These are phyloP conservation scores for Drosophila atripex DNA, from an alignment of 2,888 invertebrate genomes.

Conservation along the genomic window DNA sequence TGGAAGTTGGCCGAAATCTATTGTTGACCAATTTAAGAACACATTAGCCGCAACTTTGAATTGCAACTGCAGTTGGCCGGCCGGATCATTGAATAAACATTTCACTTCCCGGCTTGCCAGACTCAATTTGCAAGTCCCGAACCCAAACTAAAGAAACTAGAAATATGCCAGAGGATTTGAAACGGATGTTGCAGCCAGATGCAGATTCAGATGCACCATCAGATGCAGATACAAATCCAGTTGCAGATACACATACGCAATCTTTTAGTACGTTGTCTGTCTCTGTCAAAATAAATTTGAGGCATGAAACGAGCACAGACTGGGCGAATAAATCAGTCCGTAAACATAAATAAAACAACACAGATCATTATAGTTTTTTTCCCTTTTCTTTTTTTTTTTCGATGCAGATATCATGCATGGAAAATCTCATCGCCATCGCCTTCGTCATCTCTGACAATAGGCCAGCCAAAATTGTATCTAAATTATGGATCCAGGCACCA, in stretches of 20 bases:
- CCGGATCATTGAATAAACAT: constrained; percentile 7
- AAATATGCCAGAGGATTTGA: constrained; percentile 20
- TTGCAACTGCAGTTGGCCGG: constrained; percentile 4
- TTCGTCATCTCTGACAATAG: constrained; percentile 30
- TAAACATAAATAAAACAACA: constrained; percentile 75
- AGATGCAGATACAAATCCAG: background rate
- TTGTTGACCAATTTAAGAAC: constrained; percentile 45
- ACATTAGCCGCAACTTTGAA: constrained; percentile 17
- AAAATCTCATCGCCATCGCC: constrained; percentile 54
- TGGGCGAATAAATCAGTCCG: constrained; percentile 69
- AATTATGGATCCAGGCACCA: constrained; percentile 68
- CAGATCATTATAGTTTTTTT: constrained; percentile 47
- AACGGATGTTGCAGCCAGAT: constrained; percentile 24
- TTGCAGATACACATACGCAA: constrained; percentile 23
- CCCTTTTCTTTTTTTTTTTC: constrained; percentile 40
- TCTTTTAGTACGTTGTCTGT: constrained; percentile 52
- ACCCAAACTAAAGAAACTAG: constrained; percentile 3
- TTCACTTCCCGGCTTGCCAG: background rate
- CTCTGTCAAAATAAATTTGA: constrained; percentile 74
- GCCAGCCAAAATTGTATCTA: constrained; percentile 45
- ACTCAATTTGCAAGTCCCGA: constrained; percentile 9
- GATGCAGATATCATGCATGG: constrained; percentile 60
- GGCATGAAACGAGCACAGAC: constrained; percentile 51
- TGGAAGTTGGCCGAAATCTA: constrained; percentile 26
- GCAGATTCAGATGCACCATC: constrained; percentile 1